These are phyloP conservation scores for Chironomus tepperi DNA, from an alignment of 1,140 invertebrate genomes.

Conservation along the genomic window DNA sequence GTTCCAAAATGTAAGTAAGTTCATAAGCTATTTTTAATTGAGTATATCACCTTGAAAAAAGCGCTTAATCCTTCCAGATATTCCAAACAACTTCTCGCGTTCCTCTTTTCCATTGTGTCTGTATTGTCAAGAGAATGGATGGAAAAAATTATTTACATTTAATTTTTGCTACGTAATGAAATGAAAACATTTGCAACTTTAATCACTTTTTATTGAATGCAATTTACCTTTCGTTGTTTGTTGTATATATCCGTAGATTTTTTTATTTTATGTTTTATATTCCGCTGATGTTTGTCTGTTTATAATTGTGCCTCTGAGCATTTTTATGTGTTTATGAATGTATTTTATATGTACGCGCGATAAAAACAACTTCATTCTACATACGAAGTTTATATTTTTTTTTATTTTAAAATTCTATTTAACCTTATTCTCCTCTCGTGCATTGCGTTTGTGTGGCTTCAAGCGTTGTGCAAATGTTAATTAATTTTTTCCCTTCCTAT, in stretches of 20 bases:
- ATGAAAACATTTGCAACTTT: conserved; percentile 22
- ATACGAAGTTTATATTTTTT: neutral
- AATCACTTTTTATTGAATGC: conserved; percentile 20
- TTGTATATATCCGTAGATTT: neutral
- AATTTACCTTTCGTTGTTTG: neutral
- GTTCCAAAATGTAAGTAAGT: no score
- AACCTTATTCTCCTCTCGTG: no score
- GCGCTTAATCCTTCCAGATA: no score
- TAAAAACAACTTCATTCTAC: conserved; percentile 7
- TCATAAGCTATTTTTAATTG: no score
- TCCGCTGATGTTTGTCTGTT: neutral
- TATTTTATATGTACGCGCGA: neutral
- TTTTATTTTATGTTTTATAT: neutral
- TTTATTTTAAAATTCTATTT: no score
- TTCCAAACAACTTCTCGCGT: no score
- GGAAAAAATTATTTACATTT: conserved; percentile 22
- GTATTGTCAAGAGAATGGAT: neutral
- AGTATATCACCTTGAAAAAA: no score
- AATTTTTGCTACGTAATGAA: conserved; percentile 10
- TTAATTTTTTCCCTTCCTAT: no score
- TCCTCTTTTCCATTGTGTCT: no score
- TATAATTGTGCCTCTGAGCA: conserved; percentile 15
- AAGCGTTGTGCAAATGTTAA: no score
- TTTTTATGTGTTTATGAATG: neutral
- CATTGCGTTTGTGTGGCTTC: no score